Percentiles rank a stretch among this genome's conserved stretches.
These are phyloP conservation scores for Kryptopterus vitreolus DNA, from an alignment of 2,797 vertebrate genomes.

Conservation along the genomic window DNA sequence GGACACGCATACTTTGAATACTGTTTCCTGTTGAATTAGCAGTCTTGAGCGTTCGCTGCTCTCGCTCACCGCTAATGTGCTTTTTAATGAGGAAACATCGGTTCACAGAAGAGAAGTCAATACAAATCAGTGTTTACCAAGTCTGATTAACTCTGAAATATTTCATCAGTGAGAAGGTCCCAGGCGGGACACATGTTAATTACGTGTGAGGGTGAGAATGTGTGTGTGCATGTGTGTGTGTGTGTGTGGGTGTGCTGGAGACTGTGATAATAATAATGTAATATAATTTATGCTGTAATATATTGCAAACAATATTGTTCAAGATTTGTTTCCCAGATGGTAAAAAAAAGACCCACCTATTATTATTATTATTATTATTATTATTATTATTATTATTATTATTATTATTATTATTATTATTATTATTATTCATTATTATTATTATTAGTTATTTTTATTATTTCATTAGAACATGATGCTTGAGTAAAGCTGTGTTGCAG, in stretches of 20 bases:
- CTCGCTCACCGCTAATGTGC: slow-evolving; percentile 89
- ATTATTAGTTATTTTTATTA: not conserved
- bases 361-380: too few species aligned
- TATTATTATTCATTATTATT: not conserved
- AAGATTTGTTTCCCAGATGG: not conserved
- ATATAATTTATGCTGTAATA: slow-evolving; percentile 16
- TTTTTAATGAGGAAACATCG: slow-evolving; percentile 98
- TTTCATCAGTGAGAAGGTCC: slow-evolving; percentile 85
- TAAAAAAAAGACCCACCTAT: not conserved
- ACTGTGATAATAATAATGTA: slow-evolving; percentile 14
- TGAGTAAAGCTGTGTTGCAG: not conserved
- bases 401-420: not conserved
- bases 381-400: not conserved
- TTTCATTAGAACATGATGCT: not conserved
- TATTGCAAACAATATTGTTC: not conserved
- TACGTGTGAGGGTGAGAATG: slow-evolving; percentile 65
- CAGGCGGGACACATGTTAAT: slow-evolving; percentile 84
- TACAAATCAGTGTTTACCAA: slow-evolving; percentile 99
- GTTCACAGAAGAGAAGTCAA: slow-evolving; percentile 96
- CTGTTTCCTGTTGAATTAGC: slow-evolving; percentile 80
- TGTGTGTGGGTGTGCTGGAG: slow-evolving; percentile 6
- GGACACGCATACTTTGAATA: slow-evolving; percentile 67
- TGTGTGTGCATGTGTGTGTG: slow-evolving; percentile 31
- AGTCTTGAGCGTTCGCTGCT: slow-evolving; percentile 78
- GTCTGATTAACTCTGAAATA: slow-evolving; percentile 94